A percentile compares a stretch with the other conserved stretches of the same genome.
Conservation (phyloP, 2,797 vertebrate species). For the Falco rusticolus region DNA sequence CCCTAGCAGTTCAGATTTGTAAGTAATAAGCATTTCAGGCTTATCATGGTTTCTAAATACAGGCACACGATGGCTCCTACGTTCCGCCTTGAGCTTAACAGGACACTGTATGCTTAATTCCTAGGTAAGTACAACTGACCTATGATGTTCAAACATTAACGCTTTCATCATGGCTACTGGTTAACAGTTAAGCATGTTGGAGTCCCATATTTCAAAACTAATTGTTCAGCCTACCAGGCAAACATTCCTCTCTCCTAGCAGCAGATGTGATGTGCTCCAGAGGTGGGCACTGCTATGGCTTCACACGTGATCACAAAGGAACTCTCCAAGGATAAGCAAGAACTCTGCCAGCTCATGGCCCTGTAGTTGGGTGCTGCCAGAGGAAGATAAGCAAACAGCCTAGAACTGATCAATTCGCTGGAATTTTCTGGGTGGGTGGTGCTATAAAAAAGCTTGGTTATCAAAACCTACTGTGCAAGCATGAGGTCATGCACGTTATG, state of each 20-base stretch:
- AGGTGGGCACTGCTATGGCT: rapidly evolving
- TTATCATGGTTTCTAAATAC: conserved; percentile 47
- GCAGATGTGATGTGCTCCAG: background rate
- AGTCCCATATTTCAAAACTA: background rate
- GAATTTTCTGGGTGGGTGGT: background rate
- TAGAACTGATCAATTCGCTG: background rate
- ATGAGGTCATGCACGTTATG: background rate
- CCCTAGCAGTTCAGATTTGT: background rate
- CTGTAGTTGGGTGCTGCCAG: background rate
- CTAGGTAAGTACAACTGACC: background rate
- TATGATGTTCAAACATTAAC: background rate
- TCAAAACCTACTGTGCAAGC: background rate
- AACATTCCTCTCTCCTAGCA: background rate
- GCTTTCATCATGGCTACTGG: background rate
- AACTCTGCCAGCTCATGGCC: background rate
- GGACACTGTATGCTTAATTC: background rate
- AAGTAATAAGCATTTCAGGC: conserved; percentile 14
- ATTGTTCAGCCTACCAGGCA: background rate
- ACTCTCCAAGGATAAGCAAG: background rate
- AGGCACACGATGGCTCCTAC: background rate
- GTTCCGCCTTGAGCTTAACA: conserved; percentile 2
- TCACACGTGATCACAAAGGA: background rate
- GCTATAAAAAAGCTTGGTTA: background rate
- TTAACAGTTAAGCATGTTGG: background rate
- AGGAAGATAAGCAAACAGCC: background rate